A percentile compares a stretch with the other conserved stretches of the same genome.
Conservation (phyloP, 92 coral and sea anemone genomes). For the Bergia sp. region DNA sequence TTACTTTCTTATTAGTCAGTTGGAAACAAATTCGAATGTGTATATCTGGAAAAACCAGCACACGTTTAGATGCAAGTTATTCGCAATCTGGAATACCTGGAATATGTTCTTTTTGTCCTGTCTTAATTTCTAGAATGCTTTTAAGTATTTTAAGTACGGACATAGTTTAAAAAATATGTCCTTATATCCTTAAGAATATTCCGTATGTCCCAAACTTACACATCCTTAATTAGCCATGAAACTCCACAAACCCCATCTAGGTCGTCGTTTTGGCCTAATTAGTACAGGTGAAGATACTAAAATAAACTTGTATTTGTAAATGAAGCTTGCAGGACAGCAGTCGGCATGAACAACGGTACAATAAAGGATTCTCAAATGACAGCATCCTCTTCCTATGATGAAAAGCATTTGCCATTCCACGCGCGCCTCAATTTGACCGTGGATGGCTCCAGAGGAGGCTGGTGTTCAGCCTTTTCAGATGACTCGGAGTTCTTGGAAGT, state of each 20-base stretch:
- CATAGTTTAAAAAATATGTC: too few relatives aligned
- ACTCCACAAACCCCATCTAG: background rate
- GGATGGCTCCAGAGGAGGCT: constrained; percentile 87
- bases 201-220: too few relatives aligned
- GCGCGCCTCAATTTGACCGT: constrained; percentile 92
- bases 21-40: too few relatives aligned
- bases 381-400: constrained; percentile 97
- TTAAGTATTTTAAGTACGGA: too few relatives aligned
- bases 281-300: background rate
- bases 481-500: constrained; percentile 88
- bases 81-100: too few relatives aligned
- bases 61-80: too few relatives aligned
- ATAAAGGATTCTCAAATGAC: constrained; percentile 85
- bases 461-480: constrained; percentile 98
- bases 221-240: too few relatives aligned
- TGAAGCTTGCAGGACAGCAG: constrained; percentile 66
- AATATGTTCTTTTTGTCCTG: too few relatives aligned
- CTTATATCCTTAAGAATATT: too few relatives aligned
- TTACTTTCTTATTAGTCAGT: too few relatives aligned
- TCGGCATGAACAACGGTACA: constrained; percentile 74
- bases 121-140: too few relatives aligned
- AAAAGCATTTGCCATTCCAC: constrained; percentile 86
- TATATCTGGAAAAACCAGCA: too few relatives aligned
- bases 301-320: background rate
- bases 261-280: background rate